Conservation (phyloP, 2,113 vertebrate genomes). For the Leiothrix lutea region DNA sequence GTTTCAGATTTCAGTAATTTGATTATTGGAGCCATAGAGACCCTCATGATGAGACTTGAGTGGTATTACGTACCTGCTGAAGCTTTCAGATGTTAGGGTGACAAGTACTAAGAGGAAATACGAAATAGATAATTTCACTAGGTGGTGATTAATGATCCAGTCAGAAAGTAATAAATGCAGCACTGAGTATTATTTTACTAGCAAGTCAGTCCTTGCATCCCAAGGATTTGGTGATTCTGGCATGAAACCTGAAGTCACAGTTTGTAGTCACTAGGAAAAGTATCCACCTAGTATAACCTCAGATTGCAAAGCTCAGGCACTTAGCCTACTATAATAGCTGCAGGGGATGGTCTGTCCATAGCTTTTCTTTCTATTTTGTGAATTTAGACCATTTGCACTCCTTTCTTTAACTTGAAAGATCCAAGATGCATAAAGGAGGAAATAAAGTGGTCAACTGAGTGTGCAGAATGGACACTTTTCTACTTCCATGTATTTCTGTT, state of each 20-base stretch:
- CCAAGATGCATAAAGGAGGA: background rate
- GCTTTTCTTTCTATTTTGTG: background rate
- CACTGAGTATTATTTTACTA: background rate
- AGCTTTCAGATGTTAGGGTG: background rate
- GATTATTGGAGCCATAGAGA: background rate
- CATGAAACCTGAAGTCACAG: background rate
- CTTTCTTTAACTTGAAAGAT: background rate
- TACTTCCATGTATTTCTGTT: background rate
- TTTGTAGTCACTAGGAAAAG: background rate
- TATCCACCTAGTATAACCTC: background rate
- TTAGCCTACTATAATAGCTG: background rate
- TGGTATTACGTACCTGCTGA: background rate
- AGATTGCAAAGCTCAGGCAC: background rate
- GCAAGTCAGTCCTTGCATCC: background rate
- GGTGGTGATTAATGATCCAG: background rate
- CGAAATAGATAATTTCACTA: background rate
- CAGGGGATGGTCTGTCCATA: background rate
- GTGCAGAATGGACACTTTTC: background rate
- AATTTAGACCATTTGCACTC: background rate
- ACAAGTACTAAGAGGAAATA: background rate
- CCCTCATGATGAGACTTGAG: background rate
- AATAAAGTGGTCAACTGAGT: background rate
- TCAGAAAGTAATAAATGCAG: background rate
- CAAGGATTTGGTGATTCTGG: background rate
- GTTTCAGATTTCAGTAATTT: too few relatives aligned